These are phyloP conservation scores for Chloropsis hardwickii DNA, from an alignment of 2,113 vertebrate species.

Conservation along the genomic window DNA sequence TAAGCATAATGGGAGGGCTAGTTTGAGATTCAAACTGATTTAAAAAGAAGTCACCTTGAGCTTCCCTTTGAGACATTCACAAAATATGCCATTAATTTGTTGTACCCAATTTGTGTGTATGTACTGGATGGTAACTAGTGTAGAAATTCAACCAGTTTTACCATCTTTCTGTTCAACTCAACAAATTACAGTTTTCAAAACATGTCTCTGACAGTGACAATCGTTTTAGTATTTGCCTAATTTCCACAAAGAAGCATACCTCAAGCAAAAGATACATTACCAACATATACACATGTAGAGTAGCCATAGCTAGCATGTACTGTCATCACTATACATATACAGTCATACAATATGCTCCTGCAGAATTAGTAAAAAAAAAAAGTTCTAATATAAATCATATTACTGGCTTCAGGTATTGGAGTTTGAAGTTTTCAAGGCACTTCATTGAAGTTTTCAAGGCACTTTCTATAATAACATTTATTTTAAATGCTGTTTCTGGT, in stretches of 20 bases:
- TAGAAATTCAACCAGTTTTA: constrained; percentile 24
- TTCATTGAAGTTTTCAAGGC: neutral
- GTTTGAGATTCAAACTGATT: constrained; percentile 8
- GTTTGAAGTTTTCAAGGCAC: neutral
- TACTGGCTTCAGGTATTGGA: neutral
- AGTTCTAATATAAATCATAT: neutral
- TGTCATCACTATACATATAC: neutral
- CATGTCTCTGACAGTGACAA: neutral
- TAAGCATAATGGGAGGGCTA: constrained; percentile 16
- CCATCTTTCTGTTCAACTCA: neutral
- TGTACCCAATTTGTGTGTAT: neutral
- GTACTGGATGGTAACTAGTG: neutral
- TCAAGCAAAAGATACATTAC: neutral
- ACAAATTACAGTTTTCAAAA: constrained; percentile 13
- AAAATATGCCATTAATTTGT: constrained; percentile 23
- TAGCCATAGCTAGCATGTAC: neutral
- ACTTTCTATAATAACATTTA: neutral
- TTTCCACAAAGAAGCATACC: neutral
- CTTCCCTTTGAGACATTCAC: constrained; percentile 27
- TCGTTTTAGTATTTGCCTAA: neutral
- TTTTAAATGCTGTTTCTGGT: neutral
- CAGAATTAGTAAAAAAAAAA: neutral
- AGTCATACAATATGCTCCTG: neutral
- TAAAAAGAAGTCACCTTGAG: constrained; percentile 25
- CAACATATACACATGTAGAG: neutral